These are phyloP conservation scores for Heliconius charithonia DNA, from an alignment of 2,888 invertebrate genomes.

Conservation along the genomic window DNA sequence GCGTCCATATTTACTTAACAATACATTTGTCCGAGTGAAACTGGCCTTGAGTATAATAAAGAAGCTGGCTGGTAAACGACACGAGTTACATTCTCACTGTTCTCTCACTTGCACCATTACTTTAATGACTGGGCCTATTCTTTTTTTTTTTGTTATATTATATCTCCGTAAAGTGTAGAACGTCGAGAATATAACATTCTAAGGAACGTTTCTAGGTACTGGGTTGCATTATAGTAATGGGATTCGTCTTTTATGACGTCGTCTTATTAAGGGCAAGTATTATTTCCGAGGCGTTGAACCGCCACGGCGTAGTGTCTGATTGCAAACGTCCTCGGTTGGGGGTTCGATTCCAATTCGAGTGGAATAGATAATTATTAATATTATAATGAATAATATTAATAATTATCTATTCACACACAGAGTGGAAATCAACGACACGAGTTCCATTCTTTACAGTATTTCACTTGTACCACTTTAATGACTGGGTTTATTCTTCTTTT, in stretches of 20 bases:
- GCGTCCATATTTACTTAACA: conserved; percentile 43
- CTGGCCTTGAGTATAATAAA: conserved; percentile 47
- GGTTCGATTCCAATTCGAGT: too few relatives aligned
- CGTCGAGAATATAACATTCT: conserved; percentile 9
- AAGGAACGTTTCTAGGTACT: conserved; percentile 4
- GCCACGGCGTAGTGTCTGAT: too few relatives aligned
- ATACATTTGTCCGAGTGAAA: conserved; percentile 47
- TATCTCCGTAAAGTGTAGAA: not conserved
- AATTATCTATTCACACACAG: too few relatives aligned
- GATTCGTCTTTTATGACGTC: not conserved
- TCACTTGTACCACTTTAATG: conserved; percentile 30
- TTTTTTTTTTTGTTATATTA: conserved; percentile 26
- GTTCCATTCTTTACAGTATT: conserved; percentile 15
- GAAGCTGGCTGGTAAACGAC: conserved; percentile 34
- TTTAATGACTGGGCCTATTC: conserved; percentile 28
- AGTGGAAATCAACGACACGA: conserved; percentile 1
- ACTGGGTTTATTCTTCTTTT: conserved; percentile 20
- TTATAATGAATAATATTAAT: too few relatives aligned
- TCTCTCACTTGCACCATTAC: conserved; percentile 28
- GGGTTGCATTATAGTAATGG: not conserved
- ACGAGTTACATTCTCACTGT: conserved; percentile 12
- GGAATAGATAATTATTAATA: too few relatives aligned
- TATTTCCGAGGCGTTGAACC: too few relatives aligned
- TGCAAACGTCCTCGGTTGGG: too few relatives aligned
- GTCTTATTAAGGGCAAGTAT: too few relatives aligned